These are phyloP conservation scores for Pterois miles DNA, from an alignment of 2,797 vertebrate species.

Conservation along the genomic window DNA sequence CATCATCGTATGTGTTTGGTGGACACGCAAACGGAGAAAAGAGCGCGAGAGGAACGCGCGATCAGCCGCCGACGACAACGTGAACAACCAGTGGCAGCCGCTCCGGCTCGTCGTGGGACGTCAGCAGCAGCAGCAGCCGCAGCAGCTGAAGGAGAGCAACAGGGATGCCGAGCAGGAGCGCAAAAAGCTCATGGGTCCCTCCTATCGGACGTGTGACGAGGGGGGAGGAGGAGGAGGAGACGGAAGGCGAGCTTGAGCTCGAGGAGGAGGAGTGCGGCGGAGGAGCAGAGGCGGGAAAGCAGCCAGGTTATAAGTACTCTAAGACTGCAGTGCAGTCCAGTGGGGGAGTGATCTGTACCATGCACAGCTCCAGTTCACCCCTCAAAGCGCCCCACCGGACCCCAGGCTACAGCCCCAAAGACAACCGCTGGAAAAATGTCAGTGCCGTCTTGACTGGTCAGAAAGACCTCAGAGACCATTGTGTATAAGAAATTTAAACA, in stretches of 20 bases:
- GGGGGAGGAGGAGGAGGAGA: slow-evolving; percentile 78
- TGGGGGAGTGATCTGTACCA: slow-evolving; percentile 85
- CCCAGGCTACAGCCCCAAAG: slow-evolving; percentile 89
- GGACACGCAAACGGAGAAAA: slow-evolving; percentile 98
- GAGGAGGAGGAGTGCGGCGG: slow-evolving; percentile 73
- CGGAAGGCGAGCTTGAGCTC: slow-evolving; percentile 73
- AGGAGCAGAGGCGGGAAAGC: slow-evolving; percentile 84
- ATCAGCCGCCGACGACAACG: slow-evolving; percentile 79
- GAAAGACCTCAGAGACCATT: slow-evolving; percentile 89
- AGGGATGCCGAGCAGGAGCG: slow-evolving; percentile 91
- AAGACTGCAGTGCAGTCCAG: slow-evolving; percentile 86
- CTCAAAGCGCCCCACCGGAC: slow-evolving; percentile 90
- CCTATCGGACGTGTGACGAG: slow-evolving; percentile 87
- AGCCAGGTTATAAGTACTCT: slow-evolving; percentile 86
- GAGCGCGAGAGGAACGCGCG: slow-evolving; percentile 87
- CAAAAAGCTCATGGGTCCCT: slow-evolving; percentile 93
- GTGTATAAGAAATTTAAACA: slow-evolving; percentile 79
- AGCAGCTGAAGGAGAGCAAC: slow-evolving; percentile 89
- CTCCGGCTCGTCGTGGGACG: slow-evolving; percentile 87
- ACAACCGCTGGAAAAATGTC: slow-evolving; percentile 94
- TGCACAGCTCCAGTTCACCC: slow-evolving; percentile 82
- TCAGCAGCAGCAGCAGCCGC: slow-evolving; percentile 58
- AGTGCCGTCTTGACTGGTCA: slow-evolving; percentile 81
- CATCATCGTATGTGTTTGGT: slow-evolving; percentile 93
- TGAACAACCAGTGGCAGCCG: slow-evolving; percentile 97